Evolutionary conservation across 2,113 vertebrate species (phyloP).

Genomic region (Phaethon lepturus): DNA sequence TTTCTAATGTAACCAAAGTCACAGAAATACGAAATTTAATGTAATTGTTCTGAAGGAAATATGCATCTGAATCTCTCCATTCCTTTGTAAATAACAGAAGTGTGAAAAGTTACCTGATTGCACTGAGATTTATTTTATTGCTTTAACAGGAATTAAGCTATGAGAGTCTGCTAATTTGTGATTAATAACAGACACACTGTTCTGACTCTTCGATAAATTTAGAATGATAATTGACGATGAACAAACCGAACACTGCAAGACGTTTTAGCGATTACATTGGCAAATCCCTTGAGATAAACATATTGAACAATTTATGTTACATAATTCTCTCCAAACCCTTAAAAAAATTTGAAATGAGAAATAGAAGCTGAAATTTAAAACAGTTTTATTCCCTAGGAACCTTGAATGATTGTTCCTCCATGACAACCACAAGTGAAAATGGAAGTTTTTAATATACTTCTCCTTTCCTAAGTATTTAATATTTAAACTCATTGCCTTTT

Average conservation of each 20-base stretch:
- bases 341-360: neutral
- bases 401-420: neutral
- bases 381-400: neutral
- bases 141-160: neutral
- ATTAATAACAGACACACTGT: neutral
- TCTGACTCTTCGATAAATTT: neutral
- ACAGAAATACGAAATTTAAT: neutral
- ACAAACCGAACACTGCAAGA: neutral
- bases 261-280: neutral
- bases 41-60: neutral
- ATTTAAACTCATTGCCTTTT: neutral
- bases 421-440: neutral
- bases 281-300: neutral
- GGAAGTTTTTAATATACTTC: neutral
- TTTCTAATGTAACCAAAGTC: neutral
- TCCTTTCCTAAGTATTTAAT: neutral
- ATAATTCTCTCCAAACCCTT: neutral
- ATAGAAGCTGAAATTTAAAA: neutral
- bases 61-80: neutral
- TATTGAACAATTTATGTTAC: neutral
- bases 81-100: neutral
- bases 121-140: neutral
- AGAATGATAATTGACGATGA: neutral
- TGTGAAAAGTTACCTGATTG: neutral
- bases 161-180: neutral